Base-by-base conservation (phyloP, 2,888 invertebrate species). In the Euzophera pinguis region DNA sequence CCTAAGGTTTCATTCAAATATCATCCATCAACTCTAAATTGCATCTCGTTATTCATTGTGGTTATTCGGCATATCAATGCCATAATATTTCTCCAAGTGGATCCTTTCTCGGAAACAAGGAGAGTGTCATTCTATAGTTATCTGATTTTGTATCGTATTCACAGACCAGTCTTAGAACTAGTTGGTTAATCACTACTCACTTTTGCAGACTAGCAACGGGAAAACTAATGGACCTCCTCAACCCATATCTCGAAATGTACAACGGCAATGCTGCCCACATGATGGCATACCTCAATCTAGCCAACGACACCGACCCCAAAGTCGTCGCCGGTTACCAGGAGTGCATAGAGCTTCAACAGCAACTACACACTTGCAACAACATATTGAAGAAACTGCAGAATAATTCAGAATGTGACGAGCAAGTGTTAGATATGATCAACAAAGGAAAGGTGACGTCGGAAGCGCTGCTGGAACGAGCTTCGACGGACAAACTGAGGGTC, bases 341-440 rank as follows among this genome's bases (percentile, higher is more conserved):
- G 84, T 97, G 97, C 71, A 93, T 97, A 65, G 94, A 95, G 64
- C 92, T 97, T 47, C 98, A 98, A 81, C 95, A 96, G 60, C 98
- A 98, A 81, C 82, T 97, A 52, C 98, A 98, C 79, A 93, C 96
- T 0, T 95, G 97, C 37, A 92, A 93, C 50, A 94, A 93, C 69
- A 94, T 96, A 14, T 92, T 97, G 78, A 91, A 92, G 56, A 92
- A 96, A 53, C 86, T 98, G 29, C 95, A 95, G 75, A 91, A 92
- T 5, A 88, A 89, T 0, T 68, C 90, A 0, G 87, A 90, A 7
- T 75, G 77, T n/a, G 78, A 73, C 14, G 77, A 79, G 12, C 69
- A 76, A 42, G 60, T 82, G 1, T 59, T 84, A 1, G 80, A 84
- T 0, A 54, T 76, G 57, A 78, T 88, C 0, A 73, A 75, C 13